Base-by-base conservation (phyloP, 2,113 vertebrate genomes). In the Amphiprion ocellaris region DNA sequence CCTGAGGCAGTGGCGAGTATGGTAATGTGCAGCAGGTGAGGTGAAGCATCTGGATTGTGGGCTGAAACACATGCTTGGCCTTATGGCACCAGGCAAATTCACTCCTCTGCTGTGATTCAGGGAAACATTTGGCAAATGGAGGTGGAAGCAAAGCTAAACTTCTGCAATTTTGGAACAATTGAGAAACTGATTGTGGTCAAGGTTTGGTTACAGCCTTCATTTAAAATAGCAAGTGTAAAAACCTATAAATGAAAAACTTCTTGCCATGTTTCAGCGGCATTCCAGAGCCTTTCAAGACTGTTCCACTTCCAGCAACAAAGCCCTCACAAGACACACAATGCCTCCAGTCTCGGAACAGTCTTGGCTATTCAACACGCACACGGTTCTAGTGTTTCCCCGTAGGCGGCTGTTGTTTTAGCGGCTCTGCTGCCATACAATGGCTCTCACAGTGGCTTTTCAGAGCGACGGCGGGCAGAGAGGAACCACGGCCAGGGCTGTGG, bases 321-420 rank as follows among this genome's bases (percentile, higher is more conserved):
- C 78, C 74, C 47, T 67, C n/a, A 60, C 41, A 63, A 47, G 65
- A 76, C 61, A 33, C 21, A 80, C 80, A 85, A 88, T 70, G 82
- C 52, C 65, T 81, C 19, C 16, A 74, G 66, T 84, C 83, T 87
- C 58, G 14, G 39, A 78, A 82, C 84, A 82, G 67, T 85, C 89
- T 73, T 49, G 67, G 65, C 77, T 63, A 81, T 83, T 77, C 79
- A 59, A 64, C 76, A 82, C 24, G 2, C 62, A 46, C 71, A 72
- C 83, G 53, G n/a, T 24, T 81, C 67, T 73, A 59, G 47, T 56
- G 86, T 86, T 90, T 82, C 79, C 83, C 64, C 80, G 89, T 82
- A 73, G 92, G 90, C 83, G 85, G 69, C 66, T 87, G 91, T 90
- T 92, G 87, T 86, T 88, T 89, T 88, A 88, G 82, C 23, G 73